These are phyloP conservation scores for Dascyllus trimaculatus DNA, from an alignment of 2,113 vertebrate species.

Conservation along the genomic window DNA sequence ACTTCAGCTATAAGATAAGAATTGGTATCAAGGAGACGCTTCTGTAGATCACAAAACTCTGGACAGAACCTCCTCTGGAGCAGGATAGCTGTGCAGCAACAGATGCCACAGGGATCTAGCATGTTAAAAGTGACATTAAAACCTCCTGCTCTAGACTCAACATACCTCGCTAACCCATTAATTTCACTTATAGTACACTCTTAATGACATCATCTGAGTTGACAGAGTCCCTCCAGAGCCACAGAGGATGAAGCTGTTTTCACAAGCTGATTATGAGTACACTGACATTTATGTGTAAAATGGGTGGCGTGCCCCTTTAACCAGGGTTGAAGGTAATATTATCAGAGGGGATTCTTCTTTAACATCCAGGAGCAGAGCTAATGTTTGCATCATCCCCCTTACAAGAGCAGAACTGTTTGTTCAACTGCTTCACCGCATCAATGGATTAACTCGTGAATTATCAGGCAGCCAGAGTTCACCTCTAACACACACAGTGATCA, in stretches of 20 bases:
- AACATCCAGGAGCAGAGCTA: slow-evolving; percentile 10
- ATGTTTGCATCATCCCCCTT: not conserved
- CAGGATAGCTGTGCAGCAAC: too few relatives aligned
- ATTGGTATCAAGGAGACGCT: too few relatives aligned
- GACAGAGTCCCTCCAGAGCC: not conserved
- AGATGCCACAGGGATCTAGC: too few relatives aligned
- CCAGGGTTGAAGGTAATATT: not conserved
- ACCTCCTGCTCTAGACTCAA: too few relatives aligned
- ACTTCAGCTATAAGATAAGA: too few relatives aligned
- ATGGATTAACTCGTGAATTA: slow-evolving; percentile 34
- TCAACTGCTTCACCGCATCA: slow-evolving; percentile 39
- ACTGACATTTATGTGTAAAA: not conserved
- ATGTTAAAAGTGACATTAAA: too few relatives aligned
- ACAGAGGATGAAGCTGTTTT: too few relatives aligned
- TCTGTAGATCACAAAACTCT: too few relatives aligned
- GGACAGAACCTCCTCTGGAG: too few relatives aligned
- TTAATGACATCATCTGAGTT: too few relatives aligned
- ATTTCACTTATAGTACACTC: too few relatives aligned
- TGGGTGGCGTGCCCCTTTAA: not conserved
- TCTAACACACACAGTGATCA: slow-evolving; percentile 4
- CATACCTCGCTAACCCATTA: too few relatives aligned
- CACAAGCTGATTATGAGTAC: not conserved
- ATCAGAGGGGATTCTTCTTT: slow-evolving; percentile 26
- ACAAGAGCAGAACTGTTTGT: not conserved
- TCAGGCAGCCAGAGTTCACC: slow-evolving; percentile 37